Evolutionary conservation across 2,113 vertebrate species (phyloP).

Genomic region (Mesocricetus auratus): DNA sequence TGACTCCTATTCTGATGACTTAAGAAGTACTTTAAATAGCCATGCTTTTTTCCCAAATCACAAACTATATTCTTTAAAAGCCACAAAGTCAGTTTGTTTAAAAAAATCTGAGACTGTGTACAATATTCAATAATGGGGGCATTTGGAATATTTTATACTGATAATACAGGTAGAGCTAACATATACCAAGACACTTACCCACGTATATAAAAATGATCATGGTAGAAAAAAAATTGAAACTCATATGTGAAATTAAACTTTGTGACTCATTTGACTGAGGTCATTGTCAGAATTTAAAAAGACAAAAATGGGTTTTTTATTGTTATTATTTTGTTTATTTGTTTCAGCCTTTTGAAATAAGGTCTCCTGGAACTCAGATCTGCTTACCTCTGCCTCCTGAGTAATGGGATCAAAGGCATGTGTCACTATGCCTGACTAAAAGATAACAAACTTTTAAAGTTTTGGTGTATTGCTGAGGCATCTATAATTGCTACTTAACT

Average conservation of each 20-base stretch:
- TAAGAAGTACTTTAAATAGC: conserved; percentile 41
- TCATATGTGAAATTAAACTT: conserved; percentile 32
- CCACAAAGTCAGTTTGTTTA: neutral
- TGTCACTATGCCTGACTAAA: neutral
- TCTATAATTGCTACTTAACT: conserved; percentile 23
- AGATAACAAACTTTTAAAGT: neutral
- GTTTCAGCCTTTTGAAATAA: neutral
- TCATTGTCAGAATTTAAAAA: neutral
- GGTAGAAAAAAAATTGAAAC: neutral
- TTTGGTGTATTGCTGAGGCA: conserved; percentile 46
- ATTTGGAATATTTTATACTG: conserved; percentile 45
- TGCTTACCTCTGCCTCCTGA: neutral
- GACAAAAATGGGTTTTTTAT: neutral
- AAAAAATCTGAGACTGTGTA: conserved; percentile 42
- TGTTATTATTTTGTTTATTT: neutral
- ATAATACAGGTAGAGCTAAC: neutral
- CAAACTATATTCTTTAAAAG: neutral
- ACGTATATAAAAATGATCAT: conserved; percentile 34
- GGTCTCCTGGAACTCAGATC: neutral
- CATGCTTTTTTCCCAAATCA: conserved; percentile 44
- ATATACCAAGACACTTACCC: neutral
- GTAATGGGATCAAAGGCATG: neutral
- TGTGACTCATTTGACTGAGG: neutral
- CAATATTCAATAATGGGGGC: neutral
- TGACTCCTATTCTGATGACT: conserved; percentile 39